Evolutionary conservation across 2,797 vertebrate genomes (phyloP), one percentile per base, ranked within the genome.

Genomic region (Fistularia tabacaria): DNA sequence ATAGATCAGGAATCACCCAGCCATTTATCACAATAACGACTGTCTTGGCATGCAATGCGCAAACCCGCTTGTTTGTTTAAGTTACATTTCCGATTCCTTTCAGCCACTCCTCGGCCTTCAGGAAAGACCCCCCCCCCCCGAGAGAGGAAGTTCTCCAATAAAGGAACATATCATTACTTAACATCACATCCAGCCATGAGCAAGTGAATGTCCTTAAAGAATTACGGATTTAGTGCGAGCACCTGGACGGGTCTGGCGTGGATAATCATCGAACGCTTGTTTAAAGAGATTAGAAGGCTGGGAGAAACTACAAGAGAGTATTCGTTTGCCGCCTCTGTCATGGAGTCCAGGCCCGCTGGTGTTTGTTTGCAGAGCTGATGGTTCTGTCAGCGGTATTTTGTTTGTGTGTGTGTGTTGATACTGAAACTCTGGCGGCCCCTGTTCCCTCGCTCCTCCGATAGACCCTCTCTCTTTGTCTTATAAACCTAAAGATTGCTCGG

Each of bases 1-100:
- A 3, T 40, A 10, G 8, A 40, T 40, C 8, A 10, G 39, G 25
- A 25, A 25, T 25, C 25, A 25, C 25, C 25, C 25, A 49, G 55
- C 54, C 49, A 59, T 71, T 76, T 57, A 65, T 80, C 72, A 73
- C 12, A 49, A 41, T 67, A 71, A 79, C 50, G 54, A 46, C 63
- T 69, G 62, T 60, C 39, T 66, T 58, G 47, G 38, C 13, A 11
- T 65, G 46, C 60, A 48, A 58, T 64, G 38, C 48, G 47, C 40
- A 38, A 12, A n/a, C 13, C 25, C 59, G 47, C 45, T 66, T 55
- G 49, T 64, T 69, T 42, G 45, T 55, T 42, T 50, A 9, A 72
- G 58, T 79, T 62, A 66, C 54, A 58, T 58, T 37, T 57, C 46
- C 43, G 52, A 54, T 66, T 62, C 41, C n/a, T n/a, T n/a, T n/a